Conservation (phyloP, 2,888 invertebrate genomes). For the Drosophila nr. perissopoda region DNA sequence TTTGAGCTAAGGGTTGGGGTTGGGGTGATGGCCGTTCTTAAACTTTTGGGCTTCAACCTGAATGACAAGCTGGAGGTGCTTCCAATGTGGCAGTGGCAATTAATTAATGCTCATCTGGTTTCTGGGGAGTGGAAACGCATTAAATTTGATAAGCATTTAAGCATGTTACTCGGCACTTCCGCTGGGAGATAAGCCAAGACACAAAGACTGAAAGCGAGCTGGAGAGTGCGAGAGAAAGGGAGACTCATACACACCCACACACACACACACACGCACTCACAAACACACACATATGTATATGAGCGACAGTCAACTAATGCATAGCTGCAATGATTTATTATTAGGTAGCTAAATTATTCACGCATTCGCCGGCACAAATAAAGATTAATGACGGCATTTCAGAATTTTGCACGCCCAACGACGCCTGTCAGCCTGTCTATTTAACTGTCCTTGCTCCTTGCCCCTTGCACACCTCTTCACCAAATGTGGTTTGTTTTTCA, state of each 20-base stretch:
- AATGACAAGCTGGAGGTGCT: conserved; percentile 25
- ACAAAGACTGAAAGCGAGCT: conserved; percentile 9
- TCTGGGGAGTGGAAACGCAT: conserved; percentile 48
- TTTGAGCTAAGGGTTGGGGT: not conserved
- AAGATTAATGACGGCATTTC: conserved; percentile 80
- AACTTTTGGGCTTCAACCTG: conserved; percentile 13
- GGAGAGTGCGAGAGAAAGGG: conserved; percentile 17
- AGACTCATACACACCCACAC: not conserved
- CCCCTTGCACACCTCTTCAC: not conserved
- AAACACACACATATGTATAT: conserved; percentile 15
- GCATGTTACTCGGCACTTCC: conserved; percentile 79
- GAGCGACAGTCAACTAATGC: conserved; percentile 75
- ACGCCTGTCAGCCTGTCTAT: conserved; percentile 72
- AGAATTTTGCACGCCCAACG: conserved; percentile 71
- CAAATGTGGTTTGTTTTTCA: conserved; percentile 53
- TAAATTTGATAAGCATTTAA: conserved; percentile 80
- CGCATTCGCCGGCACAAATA: conserved; percentile 77
- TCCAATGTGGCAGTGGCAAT: conserved; percentile 60
- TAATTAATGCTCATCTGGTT: conserved; percentile 79
- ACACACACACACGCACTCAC: conserved; percentile 7
- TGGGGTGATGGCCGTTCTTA: conserved; percentile 2
- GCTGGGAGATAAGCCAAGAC: conserved; percentile 46
- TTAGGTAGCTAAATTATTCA: conserved; percentile 81
- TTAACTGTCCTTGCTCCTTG: conserved; percentile 58
- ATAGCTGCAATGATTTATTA: conserved; percentile 80